Evolutionary conservation across 2,113 vertebrate genomes (phyloP).

Genomic region (Terrapene triunguis): DNA sequence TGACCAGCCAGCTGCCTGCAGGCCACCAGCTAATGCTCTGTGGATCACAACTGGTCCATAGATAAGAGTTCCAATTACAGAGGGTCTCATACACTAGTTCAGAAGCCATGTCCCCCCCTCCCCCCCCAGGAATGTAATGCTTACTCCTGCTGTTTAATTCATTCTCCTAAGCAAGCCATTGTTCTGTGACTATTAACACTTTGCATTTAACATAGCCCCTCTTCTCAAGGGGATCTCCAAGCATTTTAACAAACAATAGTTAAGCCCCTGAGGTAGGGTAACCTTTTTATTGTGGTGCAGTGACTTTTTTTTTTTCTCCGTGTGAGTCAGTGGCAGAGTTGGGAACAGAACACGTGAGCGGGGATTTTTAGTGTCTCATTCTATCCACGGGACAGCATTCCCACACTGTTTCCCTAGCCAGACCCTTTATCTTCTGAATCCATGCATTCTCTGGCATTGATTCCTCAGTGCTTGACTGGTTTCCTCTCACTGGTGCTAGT

Average conservation of each 20-base stretch:
- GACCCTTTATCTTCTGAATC: not conserved
- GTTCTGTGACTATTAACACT: fast-evolving
- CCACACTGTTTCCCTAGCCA: no score
- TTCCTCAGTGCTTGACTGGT: not conserved
- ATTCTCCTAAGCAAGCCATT: not conserved
- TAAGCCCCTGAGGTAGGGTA: not conserved
- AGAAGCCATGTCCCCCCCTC: not conserved
- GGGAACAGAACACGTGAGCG: not conserved
- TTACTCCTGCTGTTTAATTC: not conserved
- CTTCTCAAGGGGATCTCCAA: not conserved
- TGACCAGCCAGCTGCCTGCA: not conserved
- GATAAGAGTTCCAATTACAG: not conserved
- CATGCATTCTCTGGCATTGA: not conserved
- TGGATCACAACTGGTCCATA: not conserved
- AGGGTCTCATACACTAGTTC: not conserved
- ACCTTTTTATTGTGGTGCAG: not conserved
- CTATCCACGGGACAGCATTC: not conserved
- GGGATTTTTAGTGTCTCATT: fast-evolving
- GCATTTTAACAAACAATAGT: not conserved
- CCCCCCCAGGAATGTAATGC: not conserved
- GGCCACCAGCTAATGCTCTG: not conserved
- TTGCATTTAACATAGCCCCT: fast-evolving
- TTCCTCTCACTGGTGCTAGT: not conserved
- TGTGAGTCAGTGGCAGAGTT: not conserved
- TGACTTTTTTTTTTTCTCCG: not conserved